Conservation (phyloP, 2,113 vertebrate genomes). For the Nothocercus julius region DNA sequence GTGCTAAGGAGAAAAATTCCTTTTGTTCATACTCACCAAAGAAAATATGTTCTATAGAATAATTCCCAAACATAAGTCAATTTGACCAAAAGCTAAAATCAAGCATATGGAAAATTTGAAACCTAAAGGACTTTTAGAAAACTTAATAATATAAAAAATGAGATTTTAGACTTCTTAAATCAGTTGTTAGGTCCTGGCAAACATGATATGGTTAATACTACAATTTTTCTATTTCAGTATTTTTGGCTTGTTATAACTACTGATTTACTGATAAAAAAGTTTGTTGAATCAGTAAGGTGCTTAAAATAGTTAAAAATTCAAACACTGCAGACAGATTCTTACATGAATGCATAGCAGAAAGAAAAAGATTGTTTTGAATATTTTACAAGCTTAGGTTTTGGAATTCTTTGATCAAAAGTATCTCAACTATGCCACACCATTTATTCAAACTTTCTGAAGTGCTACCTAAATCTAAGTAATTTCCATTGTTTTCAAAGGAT, state of each 20-base stretch:
- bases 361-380: conserved; percentile 25
- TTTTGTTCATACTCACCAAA: not conserved
- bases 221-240: not conserved
- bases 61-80: not conserved
- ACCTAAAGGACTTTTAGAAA: not conserved
- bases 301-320: not conserved
- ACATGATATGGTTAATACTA: not conserved
- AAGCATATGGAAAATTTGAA: not conserved
- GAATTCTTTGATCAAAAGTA: conserved; percentile 53
- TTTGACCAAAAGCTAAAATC: not conserved
- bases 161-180: not conserved
- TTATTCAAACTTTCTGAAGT: conserved; percentile 46
- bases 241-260: not conserved
- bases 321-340: not conserved
- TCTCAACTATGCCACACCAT: not conserved
- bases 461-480: conserved; percentile 12
- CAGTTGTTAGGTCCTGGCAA: not conserved
- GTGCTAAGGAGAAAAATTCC: not conserved
- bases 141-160: not conserved
- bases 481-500: conserved; percentile 63
- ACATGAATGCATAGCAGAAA: not conserved
- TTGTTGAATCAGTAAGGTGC: not conserved
- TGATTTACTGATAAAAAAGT: not conserved
- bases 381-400: conserved; percentile 7
- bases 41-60: not conserved